Percentiles rank a stretch among this genome's conserved stretches.
These are phyloP conservation scores for Cygnus olor DNA, from an alignment of 2,797 vertebrate species.

Conservation along the genomic window DNA sequence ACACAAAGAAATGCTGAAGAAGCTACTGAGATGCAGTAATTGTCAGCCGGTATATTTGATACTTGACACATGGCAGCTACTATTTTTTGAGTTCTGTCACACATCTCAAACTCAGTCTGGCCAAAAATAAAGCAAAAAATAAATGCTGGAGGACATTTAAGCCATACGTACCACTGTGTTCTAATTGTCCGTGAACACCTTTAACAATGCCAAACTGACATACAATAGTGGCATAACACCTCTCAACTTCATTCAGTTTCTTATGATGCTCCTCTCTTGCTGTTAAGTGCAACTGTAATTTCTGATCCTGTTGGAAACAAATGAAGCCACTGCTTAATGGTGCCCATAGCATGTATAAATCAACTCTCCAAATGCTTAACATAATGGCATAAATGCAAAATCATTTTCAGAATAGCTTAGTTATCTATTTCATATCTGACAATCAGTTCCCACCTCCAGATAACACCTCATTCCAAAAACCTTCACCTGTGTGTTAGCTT, in stretches of 20 bases:
- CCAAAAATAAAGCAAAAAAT: neutral
- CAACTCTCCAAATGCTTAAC: neutral
- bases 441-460: neutral
- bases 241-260: constrained; percentile 90
- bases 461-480: neutral
- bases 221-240: constrained; percentile 77
- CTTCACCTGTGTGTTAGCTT: neutral
- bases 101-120: neutral
- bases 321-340: neutral
- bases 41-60: neutral
- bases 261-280: constrained; percentile 89
- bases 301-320: constrained; percentile 86
- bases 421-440: neutral
- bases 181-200: constrained; percentile 85
- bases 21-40: neutral
- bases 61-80: neutral
- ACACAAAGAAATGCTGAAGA: neutral
- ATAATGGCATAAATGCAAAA: neutral
- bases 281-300: constrained; percentile 83
- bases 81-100: neutral
- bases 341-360: neutral
- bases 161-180: constrained; percentile 85
- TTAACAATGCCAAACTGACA: constrained; percentile 86
- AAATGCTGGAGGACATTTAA: neutral
- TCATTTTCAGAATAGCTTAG: neutral